A percentile compares a stretch with the other conserved stretches of the same genome.
Conservation (phyloP, 2,888 invertebrate species). For the Stenchaetothrips biformis region DNA sequence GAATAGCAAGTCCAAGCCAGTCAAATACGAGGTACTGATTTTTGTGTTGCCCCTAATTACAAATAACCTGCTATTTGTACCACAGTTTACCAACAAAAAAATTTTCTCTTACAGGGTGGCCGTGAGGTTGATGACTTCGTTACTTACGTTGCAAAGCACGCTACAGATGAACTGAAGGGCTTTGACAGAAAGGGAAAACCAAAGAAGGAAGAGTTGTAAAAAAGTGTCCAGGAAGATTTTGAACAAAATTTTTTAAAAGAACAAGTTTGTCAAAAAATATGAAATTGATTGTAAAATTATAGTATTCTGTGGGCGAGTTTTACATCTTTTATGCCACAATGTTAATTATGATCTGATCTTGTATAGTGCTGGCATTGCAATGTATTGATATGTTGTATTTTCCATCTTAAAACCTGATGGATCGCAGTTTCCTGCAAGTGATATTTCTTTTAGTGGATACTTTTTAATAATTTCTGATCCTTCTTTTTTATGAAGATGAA, state of each 20-base stretch:
- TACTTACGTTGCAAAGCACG: slow-evolving; percentile 87
- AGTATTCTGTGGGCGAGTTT: not conserved
- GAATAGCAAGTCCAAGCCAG: slow-evolving; percentile 68
- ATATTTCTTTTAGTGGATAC: slow-evolving; percentile 3
- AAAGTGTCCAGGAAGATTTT: not conserved
- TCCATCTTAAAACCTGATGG: not conserved
- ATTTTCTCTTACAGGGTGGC: slow-evolving; percentile 64
- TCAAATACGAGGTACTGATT: slow-evolving; percentile 71
- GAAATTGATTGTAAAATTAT: too few species aligned
- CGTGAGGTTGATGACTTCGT: slow-evolving; percentile 90
- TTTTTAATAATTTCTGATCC: not conserved
- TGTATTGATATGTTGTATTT: not conserved
- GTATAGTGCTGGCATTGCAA: not conserved
- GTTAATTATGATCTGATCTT: slow-evolving; percentile 1
- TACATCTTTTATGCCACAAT: not conserved
- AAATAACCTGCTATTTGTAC: slow-evolving; percentile 6
- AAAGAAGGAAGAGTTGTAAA: slow-evolving; percentile 60
- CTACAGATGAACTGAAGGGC: slow-evolving; percentile 80
- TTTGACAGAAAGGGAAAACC: slow-evolving; percentile 80
- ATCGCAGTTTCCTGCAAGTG: slow-evolving; percentile 11
- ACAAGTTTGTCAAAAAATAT: too few species aligned
- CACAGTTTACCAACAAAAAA: slow-evolving; percentile 21
- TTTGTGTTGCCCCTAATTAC: not conserved
- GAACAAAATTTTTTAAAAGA: not conserved
- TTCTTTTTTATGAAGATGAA: not conserved